phyloP scores from a whole-genome alignment of 2,888 invertebrate species.

The Phortica okadai region DNA sequence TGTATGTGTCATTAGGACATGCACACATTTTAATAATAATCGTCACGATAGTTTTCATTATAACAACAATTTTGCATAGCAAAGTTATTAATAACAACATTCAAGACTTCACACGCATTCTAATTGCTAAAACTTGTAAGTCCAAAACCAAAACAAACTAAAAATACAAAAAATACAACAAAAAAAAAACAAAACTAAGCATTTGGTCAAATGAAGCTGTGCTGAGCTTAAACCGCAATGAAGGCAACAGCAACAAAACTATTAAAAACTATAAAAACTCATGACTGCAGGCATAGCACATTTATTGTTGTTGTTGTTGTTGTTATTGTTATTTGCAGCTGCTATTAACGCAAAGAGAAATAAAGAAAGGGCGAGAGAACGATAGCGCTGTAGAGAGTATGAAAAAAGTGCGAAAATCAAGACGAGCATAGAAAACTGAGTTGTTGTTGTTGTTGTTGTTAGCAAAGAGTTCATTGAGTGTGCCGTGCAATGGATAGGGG shows the following conservation, averaged over 20 bases:
- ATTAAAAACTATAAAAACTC: background rate
- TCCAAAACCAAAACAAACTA: too few species aligned
- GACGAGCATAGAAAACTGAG: slow-evolving; percentile 35
- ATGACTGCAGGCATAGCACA: slow-evolving; percentile 11
- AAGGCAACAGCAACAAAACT: background rate
- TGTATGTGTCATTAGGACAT: too few species aligned
- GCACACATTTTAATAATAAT: too few species aligned
- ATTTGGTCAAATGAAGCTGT: slow-evolving; percentile 14
- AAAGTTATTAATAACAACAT: too few species aligned
- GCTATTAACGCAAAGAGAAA: too few species aligned
- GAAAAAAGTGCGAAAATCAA: slow-evolving; percentile 17
- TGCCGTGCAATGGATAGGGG: background rate
- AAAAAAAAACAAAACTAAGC: slow-evolving; percentile 38
- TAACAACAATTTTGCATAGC: too few species aligned
- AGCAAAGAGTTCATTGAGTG: slow-evolving; percentile 21
- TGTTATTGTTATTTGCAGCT: too few species aligned
- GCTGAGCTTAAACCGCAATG: slow-evolving; percentile 2
- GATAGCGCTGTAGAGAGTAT: too few species aligned
- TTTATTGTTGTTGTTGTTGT: slow-evolving; percentile 19
- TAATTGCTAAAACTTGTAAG: too few species aligned
- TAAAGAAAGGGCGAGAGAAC: slow-evolving; percentile 14
- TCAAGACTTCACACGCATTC: too few species aligned
- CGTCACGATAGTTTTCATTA: too few species aligned
- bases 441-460: slow-evolving; percentile 40
- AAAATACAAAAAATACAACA: slow-evolving; percentile 46